phyloP scores from a whole-genome alignment of 2,113 vertebrate genomes.

The Lasiurus cinereus region DNA sequence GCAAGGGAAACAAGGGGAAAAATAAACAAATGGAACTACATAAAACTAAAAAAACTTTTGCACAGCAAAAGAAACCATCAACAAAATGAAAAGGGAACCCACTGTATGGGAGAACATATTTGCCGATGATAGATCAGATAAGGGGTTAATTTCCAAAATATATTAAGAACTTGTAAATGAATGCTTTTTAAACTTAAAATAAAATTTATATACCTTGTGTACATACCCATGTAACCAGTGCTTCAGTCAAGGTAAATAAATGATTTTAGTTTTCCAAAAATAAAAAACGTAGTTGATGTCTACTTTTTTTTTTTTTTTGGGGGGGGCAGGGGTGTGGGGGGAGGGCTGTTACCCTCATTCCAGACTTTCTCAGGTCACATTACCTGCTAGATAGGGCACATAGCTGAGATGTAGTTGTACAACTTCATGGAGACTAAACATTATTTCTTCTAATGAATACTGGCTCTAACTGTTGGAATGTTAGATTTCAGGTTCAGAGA shows the following conservation, averaged over 20 bases:
- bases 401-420: not conserved
- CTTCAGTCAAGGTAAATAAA: not conserved
- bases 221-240: not conserved
- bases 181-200: conserved; percentile 22
- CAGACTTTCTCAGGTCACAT: not conserved
- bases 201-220: not conserved
- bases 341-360: not conserved
- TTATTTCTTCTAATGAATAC: not conserved
- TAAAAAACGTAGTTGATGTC: not conserved
- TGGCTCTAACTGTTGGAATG: not conserved
- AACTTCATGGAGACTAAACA: not conserved
- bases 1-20: too few relatives aligned
- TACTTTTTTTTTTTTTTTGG: not conserved
- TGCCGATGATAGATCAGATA: too few relatives aligned
- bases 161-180: too few relatives aligned
- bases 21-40: too few relatives aligned
- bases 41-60: too few relatives aligned
- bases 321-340: not conserved
- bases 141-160: too few relatives aligned
- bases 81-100: too few relatives aligned
- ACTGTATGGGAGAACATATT: too few relatives aligned
- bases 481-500: conserved; percentile 2
- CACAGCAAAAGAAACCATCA: too few relatives aligned
- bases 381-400: not conserved
- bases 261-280: conserved; percentile 23